Percentiles rank a stretch among this genome's conserved stretches.
These are phyloP conservation scores for Listronotus oregonensis DNA, from an alignment of 1,140 invertebrate species.

Conservation along the genomic window DNA sequence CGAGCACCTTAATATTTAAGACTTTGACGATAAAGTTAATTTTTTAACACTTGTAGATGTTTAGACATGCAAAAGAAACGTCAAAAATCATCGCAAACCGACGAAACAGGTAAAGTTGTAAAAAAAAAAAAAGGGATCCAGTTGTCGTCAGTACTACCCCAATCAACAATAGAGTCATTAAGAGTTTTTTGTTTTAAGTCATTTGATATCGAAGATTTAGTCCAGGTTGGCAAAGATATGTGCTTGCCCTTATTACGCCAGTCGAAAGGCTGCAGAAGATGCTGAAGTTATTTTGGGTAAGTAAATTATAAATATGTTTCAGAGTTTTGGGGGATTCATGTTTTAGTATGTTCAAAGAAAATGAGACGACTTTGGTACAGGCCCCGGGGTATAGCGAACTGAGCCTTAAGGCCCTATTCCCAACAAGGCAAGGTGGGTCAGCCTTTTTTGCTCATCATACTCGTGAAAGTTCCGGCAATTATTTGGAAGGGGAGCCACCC, in stretches of 20 bases:
- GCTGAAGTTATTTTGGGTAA: constrained; percentile 75
- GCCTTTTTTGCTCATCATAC: no score
- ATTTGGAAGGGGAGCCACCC: no score
- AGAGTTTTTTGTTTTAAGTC: constrained; percentile 68
- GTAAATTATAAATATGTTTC: not conserved
- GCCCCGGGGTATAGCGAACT: no score
- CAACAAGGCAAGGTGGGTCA: no score
- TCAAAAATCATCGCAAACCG: constrained; percentile 60
- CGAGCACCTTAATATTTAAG: no score
- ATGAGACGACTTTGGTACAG: no score
- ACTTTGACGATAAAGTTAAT: no score
- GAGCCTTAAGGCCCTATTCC: no score
- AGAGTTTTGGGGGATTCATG: no score
- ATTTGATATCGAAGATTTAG: constrained; percentile 90
- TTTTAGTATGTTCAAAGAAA: no score
- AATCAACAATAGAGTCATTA: constrained; percentile 68
- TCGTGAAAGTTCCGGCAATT: no score
- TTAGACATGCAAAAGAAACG: constrained; percentile 83
- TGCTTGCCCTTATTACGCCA: constrained; percentile 91
- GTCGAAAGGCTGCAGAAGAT: constrained; percentile 76
- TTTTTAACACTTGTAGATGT: constrained; percentile 63
- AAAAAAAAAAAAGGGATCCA: constrained; percentile 62
- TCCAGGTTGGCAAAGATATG: constrained; percentile 68
- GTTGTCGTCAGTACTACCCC: constrained; percentile 68
- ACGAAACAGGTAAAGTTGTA: constrained; percentile 66